These are phyloP conservation scores for Oryzias melastigma DNA, from an alignment of 2,113 vertebrate species.

Conservation along the genomic window DNA sequence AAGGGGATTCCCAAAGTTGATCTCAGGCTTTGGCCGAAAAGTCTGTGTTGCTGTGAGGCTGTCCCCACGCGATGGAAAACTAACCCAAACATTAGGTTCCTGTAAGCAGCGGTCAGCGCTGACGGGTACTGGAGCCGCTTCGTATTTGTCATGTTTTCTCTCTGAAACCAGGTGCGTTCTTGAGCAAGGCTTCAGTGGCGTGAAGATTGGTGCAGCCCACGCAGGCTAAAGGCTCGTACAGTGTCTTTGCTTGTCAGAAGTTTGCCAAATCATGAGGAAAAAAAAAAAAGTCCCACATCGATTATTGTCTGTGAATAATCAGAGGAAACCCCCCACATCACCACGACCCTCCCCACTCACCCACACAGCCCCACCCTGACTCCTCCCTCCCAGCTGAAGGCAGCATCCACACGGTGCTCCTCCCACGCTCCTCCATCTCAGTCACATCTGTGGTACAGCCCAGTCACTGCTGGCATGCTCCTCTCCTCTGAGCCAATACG, in stretches of 20 bases:
- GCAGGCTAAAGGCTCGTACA: neutral
- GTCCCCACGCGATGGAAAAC: neutral
- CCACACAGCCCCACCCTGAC: slow-evolving; percentile 12
- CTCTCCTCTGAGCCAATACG: slow-evolving; percentile 9
- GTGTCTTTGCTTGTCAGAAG: slow-evolving; percentile 4
- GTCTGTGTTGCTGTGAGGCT: slow-evolving; percentile 10
- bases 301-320: slow-evolving; percentile 45
- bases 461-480: slow-evolving; percentile 28
- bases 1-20: slow-evolving; percentile 47
- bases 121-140: slow-evolving; percentile 5
- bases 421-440: neutral
- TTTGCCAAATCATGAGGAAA: slow-evolving; percentile 1
- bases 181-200: slow-evolving; percentile 19
- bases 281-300: slow-evolving; percentile 4
- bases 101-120: slow-evolving; percentile 34
- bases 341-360: neutral
- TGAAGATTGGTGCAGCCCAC: too few species aligned
- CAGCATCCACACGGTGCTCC: slow-evolving; percentile 7
- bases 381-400: slow-evolving; percentile 9
- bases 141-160: neutral
- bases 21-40: slow-evolving; percentile 6
- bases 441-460: slow-evolving; percentile 38
- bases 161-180: slow-evolving; percentile 47
- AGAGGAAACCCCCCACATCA: slow-evolving; percentile 53
- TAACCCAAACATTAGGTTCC: slow-evolving; percentile 33